Conservation (phyloP, 2,113 vertebrate genomes). For the Fulmarus glacialis region DNA sequence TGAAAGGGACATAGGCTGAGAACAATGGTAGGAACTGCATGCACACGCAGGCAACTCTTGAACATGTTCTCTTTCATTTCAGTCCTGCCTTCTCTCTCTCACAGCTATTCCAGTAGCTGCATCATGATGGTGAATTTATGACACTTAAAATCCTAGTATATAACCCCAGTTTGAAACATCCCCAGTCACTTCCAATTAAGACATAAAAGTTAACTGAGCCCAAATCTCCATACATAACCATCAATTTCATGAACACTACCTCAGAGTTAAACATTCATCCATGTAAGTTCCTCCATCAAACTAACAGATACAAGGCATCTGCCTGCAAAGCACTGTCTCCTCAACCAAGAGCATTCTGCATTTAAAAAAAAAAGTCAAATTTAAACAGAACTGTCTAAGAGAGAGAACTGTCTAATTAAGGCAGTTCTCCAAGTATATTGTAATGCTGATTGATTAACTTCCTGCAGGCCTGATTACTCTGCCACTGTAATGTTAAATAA, state of each 20-base stretch:
- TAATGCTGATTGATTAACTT: background rate
- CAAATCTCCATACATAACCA: background rate
- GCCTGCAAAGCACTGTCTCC: too few species aligned
- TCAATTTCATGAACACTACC: background rate
- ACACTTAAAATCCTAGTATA: background rate
- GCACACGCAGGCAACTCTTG: background rate
- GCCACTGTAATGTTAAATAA: background rate
- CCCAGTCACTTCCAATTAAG: background rate
- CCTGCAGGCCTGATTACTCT: background rate
- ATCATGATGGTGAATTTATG: background rate
- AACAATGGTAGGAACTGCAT: background rate
- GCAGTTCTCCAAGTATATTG: background rate
- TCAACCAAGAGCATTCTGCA: background rate
- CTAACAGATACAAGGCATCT: background rate
- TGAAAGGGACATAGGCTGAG: background rate
- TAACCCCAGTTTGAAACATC: background rate
- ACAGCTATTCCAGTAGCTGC: background rate
- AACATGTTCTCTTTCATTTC: background rate
- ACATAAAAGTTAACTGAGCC: background rate
- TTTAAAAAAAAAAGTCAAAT: background rate
- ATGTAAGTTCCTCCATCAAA: background rate
- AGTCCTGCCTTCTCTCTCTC: background rate
- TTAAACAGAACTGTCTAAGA: background rate
- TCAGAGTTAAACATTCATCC: background rate
- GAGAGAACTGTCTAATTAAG: rapidly evolving